Conservation (phyloP, 2,797 vertebrate species). For the Tympanoctomys barrerae region DNA sequence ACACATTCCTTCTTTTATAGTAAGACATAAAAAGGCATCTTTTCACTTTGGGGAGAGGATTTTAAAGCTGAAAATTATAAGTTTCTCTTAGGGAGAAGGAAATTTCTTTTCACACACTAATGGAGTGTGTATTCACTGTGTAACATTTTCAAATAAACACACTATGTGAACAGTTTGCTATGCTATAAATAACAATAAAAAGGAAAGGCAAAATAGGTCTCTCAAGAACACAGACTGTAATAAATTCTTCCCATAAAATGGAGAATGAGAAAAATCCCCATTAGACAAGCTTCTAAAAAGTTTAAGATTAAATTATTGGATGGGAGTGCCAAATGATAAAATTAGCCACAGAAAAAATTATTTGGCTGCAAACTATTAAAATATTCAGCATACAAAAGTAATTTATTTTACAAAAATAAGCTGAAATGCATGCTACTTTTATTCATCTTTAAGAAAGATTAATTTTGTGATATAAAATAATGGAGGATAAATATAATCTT, state of each 20-base stretch:
- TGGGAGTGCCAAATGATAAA: background rate
- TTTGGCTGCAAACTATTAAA: background rate
- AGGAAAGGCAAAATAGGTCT: background rate
- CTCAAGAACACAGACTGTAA: background rate
- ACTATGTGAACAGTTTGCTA: background rate
- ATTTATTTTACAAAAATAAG: background rate
- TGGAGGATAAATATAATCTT: background rate
- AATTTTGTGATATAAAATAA: constrained; percentile 4
- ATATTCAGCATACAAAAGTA: background rate
- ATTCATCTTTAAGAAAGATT: background rate
- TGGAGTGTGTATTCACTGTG: background rate
- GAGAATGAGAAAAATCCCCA: constrained; percentile 33
- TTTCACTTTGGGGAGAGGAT: background rate
- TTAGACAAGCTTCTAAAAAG: background rate
- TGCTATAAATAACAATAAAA: constrained; percentile 27
- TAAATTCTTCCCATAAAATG: background rate
- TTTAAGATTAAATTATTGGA: background rate
- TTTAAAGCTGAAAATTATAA: constrained; percentile 36
- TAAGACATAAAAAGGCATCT: constrained; percentile 40
- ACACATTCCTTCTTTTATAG: constrained; percentile 63
- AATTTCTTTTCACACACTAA: constrained; percentile 29
- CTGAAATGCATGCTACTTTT: background rate
- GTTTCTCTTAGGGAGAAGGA: background rate
- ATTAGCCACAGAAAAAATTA: background rate
- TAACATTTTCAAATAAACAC: background rate